A percentile compares a stretch with the other conserved stretches of the same genome.
Evolutionary conservation across 1,140 invertebrate species (phyloP).

Genomic region (Latrodectus geometricus): DNA sequence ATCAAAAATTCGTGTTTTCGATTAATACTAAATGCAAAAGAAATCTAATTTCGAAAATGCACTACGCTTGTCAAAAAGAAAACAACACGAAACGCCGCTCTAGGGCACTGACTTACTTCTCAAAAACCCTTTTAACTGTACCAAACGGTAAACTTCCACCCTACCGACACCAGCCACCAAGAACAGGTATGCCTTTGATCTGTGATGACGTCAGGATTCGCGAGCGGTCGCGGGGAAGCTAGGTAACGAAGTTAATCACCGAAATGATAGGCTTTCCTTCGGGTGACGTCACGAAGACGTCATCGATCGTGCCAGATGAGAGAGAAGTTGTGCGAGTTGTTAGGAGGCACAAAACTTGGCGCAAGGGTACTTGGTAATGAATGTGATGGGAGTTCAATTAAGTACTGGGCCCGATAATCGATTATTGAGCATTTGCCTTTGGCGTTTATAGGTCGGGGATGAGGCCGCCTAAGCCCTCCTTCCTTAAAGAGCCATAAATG

Average conservation of each 20-base stretch:
- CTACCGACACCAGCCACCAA: not conserved
- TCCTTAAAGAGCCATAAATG: too few relatives aligned
- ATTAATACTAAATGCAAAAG: not conserved
- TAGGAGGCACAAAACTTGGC: constrained; percentile 11
- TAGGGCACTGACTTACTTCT: not conserved
- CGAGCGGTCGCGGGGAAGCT: not conserved
- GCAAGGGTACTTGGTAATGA: constrained; percentile 26
- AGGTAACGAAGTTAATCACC: constrained; percentile 54
- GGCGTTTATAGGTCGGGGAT: constrained; percentile 37
- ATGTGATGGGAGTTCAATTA: constrained; percentile 57
- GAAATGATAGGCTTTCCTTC: constrained; percentile 46
- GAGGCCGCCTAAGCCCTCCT: not conserved
- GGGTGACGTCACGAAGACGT: constrained; percentile 50
- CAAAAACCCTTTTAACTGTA: not conserved
- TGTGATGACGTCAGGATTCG: constrained; percentile 45
- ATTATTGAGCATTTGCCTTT: constrained; percentile 39
- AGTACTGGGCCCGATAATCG: constrained; percentile 48
- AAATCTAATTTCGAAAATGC: not conserved
- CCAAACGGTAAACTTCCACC: not conserved
- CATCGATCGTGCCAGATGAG: constrained; percentile 33
- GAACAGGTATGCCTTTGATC: constrained; percentile 40
- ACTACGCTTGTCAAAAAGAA: not conserved
- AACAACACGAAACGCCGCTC: too few relatives aligned
- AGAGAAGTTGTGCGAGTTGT: constrained; percentile 3
- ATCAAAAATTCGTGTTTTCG: not conserved